Evolutionary conservation across 1,140 invertebrate genomes (phyloP).

Genomic region (Aphaenogaster floridana): DNA sequence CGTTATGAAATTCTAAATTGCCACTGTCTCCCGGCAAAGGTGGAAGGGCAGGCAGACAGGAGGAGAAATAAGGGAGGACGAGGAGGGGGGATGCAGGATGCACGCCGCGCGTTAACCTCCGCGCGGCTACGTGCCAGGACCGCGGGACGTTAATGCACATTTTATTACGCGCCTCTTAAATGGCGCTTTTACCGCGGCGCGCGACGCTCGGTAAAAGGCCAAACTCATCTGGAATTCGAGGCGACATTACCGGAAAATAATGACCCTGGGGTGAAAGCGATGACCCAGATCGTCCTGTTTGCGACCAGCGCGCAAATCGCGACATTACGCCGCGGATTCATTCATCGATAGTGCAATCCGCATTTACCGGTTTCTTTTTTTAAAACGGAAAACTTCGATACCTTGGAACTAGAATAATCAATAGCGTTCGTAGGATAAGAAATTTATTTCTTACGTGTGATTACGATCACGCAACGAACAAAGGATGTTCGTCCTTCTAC

Average conservation of each 20-base stretch:
- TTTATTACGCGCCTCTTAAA: slow-evolving; percentile 61
- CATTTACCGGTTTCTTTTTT: background rate
- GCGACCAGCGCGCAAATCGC: slow-evolving; percentile 20
- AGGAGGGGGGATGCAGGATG: slow-evolving; percentile 6
- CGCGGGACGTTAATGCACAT: slow-evolving; percentile 58
- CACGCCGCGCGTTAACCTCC: slow-evolving; percentile 48
- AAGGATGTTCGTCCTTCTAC: slow-evolving; percentile 6
- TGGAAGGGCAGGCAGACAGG: slow-evolving; percentile 7
- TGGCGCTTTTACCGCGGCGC: slow-evolving; percentile 45
- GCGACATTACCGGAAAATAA: slow-evolving; percentile 61
- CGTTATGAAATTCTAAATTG: slow-evolving; percentile 64
- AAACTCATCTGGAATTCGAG: slow-evolving; percentile 60
- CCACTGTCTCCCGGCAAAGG: slow-evolving; percentile 52
- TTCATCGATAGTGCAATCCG: background rate
- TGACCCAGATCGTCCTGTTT: slow-evolving; percentile 47
- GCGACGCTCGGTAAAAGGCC: slow-evolving; percentile 50
- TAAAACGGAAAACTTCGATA: background rate
- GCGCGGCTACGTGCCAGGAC: slow-evolving; percentile 51
- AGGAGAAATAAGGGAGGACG: background rate
- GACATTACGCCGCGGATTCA: background rate
- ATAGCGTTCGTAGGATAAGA: background rate
- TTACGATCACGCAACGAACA: background rate
- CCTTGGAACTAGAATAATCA: slow-evolving; percentile 7
- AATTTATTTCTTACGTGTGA: background rate
- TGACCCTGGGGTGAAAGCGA: slow-evolving; percentile 54